Conservation (phyloP, 2,888 invertebrate genomes). For the Exephanes ischioxanthus region DNA sequence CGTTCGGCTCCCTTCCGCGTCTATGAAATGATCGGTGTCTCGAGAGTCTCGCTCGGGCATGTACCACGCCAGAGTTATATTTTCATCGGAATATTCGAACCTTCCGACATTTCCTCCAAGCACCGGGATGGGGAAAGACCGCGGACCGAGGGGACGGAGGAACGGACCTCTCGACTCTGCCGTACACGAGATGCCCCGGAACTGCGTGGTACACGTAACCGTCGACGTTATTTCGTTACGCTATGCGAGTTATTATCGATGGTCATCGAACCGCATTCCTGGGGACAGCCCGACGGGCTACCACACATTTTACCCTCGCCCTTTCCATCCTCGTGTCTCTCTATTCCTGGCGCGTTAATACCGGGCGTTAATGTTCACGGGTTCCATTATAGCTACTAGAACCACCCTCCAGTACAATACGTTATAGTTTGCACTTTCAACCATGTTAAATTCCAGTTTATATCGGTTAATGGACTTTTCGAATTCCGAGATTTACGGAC, state of each 20-base stretch:
- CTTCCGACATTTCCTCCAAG: constrained; percentile 17
- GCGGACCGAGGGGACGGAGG: background rate
- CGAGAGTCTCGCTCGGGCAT: constrained; percentile 14
- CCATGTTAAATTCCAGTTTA: constrained; percentile 20
- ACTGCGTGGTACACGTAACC: constrained; percentile 15
- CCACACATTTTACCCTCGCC: constrained; percentile 17
- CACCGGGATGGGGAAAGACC: background rate
- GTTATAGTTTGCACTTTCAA: constrained; percentile 27
- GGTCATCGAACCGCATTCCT: constrained; percentile 36
- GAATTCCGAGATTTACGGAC: background rate
- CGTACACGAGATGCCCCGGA: constrained; percentile 1
- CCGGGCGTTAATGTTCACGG: constrained; percentile 17
- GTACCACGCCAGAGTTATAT: constrained; percentile 15
- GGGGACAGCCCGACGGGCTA: constrained; percentile 13
- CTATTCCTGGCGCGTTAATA: constrained; percentile 18
- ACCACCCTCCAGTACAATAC: constrained; percentile 17
- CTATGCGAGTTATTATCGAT: constrained; percentile 46
- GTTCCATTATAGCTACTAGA: constrained; percentile 10
- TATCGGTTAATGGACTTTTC: constrained; percentile 33
- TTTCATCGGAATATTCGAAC: constrained; percentile 26
- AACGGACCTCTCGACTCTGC: constrained; percentile 2
- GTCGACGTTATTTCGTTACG: constrained; percentile 43
- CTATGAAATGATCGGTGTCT: constrained; percentile 38
- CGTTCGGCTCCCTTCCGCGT: background rate
- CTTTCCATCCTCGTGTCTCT: background rate